Conservation (phyloP, 2,797 vertebrate species). For the Galaxias olidus region DNA sequence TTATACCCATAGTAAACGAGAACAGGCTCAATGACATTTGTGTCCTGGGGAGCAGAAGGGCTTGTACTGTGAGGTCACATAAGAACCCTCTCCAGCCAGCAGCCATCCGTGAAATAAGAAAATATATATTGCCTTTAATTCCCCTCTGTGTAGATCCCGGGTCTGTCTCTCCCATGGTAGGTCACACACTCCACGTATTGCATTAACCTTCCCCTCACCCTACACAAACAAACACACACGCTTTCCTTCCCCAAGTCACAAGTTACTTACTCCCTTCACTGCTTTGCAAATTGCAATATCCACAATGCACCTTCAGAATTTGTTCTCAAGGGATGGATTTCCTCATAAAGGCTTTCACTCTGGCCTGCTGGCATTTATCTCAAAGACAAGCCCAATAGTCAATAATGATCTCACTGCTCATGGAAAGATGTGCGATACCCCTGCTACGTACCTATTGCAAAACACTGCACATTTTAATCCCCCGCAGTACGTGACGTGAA, state of each 20-base stretch:
- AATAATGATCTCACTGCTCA: conserved; percentile 24
- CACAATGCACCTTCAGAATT: not conserved
- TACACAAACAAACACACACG: conserved; percentile 11
- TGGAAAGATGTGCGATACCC: conserved; percentile 10
- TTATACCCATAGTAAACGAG: conserved; percentile 19
- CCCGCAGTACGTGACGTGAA: too few species aligned
- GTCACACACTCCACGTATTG: conserved; percentile 41
- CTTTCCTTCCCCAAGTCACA: not conserved
- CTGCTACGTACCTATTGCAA: not conserved
- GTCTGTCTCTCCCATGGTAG: conserved; percentile 50
- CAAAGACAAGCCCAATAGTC: not conserved
- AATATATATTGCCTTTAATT: conserved; percentile 77
- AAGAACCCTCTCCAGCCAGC: conserved; percentile 53
- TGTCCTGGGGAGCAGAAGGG: conserved; percentile 33
- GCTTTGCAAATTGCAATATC: conserved; percentile 10
- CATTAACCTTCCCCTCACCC: conserved; percentile 39
- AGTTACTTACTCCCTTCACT: conserved; percentile 2
- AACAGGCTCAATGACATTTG: conserved; percentile 39
- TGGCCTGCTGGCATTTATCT: not conserved
- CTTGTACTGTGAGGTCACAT: conserved; percentile 38
- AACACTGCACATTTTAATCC: too few species aligned
- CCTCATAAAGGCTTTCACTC: not conserved
- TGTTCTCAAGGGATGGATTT: not conserved
- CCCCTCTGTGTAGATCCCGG: conserved; percentile 64
- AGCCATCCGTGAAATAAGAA: conserved; percentile 77